These are phyloP conservation scores for Drosophila infuscata DNA, from an alignment of 2,888 invertebrate species.

Conservation along the genomic window DNA sequence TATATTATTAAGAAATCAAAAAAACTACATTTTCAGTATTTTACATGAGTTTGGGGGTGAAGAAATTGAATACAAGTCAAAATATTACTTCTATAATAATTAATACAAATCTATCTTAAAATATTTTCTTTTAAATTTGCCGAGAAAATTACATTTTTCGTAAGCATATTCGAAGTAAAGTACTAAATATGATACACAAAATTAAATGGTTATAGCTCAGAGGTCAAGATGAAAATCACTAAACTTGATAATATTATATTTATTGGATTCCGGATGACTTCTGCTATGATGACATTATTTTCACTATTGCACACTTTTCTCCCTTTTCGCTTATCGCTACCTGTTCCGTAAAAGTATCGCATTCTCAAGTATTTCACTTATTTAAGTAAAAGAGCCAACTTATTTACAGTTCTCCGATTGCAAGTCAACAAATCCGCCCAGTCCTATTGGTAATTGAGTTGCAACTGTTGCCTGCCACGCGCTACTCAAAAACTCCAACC, in stretches of 20 bases:
- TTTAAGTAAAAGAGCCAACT: background rate
- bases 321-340: background rate
- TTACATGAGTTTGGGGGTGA: background rate
- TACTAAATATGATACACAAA: too few relatives aligned
- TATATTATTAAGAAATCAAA: background rate
- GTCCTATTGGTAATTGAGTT: conserved; percentile 35
- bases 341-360: background rate
- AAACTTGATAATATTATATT: background rate
- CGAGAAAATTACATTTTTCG: background rate
- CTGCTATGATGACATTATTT: background rate
- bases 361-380: background rate
- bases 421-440: conserved; percentile 11
- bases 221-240: background rate
- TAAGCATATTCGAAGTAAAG: too few relatives aligned
- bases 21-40: background rate
- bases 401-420: background rate
- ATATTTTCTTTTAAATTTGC: too few relatives aligned
- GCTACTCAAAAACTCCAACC: background rate
- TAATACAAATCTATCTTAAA: too few relatives aligned
- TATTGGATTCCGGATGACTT: background rate
- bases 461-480: conserved; percentile 23
- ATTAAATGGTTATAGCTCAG: background rate
- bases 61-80: background rate
- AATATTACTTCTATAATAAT: too few relatives aligned
- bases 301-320: background rate